Conservation (phyloP, 92 coral and sea anemone genomes). For the Parazoanthus darwini region DNA sequence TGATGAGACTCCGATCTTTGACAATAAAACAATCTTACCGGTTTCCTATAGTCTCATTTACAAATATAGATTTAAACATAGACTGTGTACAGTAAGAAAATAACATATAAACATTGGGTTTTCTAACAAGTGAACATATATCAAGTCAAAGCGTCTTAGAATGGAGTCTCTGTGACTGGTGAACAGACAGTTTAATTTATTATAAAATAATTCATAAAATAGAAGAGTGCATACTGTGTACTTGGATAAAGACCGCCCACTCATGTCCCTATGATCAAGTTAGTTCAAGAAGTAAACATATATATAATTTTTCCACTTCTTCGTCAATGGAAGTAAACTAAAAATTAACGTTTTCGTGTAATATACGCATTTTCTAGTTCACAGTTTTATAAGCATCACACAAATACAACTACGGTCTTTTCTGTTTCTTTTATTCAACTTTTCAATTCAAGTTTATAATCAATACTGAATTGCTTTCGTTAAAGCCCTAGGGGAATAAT, state of each 20-base stretch:
- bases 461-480: too few relatives aligned
- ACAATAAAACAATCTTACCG: background rate
- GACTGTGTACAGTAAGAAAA: background rate
- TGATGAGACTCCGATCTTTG: background rate
- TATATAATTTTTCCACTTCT: background rate
- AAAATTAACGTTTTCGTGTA: background rate
- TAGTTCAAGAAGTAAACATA: too few relatives aligned
- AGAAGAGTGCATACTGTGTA: background rate
- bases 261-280: background rate
- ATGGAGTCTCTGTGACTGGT: background rate
- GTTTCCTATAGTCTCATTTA: background rate
- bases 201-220: too few relatives aligned
- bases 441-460: too few relatives aligned
- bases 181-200: background rate
- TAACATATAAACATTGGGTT: background rate
- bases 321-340: background rate
- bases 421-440: too few relatives aligned
- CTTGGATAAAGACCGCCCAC: background rate
- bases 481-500: too few relatives aligned
- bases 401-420: too few relatives aligned
- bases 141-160: background rate
- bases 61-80: too few relatives aligned
- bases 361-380: too few relatives aligned
- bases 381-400: too few relatives aligned
- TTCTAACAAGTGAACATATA: too few relatives aligned